Base-by-base conservation (phyloP, 2,113 vertebrate species). In the Actenoides lindsayi region DNA sequence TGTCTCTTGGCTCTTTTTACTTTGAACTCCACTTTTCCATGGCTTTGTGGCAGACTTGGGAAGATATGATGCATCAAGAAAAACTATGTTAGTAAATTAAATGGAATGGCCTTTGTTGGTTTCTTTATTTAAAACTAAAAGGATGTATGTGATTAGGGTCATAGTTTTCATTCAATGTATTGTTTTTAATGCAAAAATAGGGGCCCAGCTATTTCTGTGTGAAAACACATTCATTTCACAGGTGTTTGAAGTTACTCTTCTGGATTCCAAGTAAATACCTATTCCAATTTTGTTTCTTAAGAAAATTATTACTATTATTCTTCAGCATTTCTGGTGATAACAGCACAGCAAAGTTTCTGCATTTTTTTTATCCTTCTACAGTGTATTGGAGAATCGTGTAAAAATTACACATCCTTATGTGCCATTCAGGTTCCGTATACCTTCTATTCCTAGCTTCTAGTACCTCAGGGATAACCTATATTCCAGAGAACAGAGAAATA, bases 51-150 rank as follows among this genome's bases (percentile, higher is more conserved):
- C 20, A 78, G 6, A 12, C 42, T 74, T 54, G 33, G 20, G n/a
- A 93, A 79, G 35, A 82, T 71, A 84, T 27, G 19, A 44, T 44
- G 9, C 16, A 84, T 13, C 51, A 41, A 87, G 48, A 44, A 89
- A 75, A 95, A 54, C 64, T 71, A 31, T 5, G 0, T 11, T 30
- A 76, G 42, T 62, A 67, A 84, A 78, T 68, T 84, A 81, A 75
- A 78, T 71, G 31, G 5, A 73, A 71, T n/a, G 37, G 18, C 15
- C 39, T 89, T 68, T 71, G 33, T 27, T 82, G 53, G 11, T 68
- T 93, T 95, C 41, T n/a, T 95, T 87, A 73, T 90, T 94, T 94
- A 53, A 90, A 53, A 35, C 28, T 57, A 74, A 65, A 87, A 73
- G 31, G 41, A 85, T 83, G 7, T 80, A 30, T 37, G 15, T n/a